These are phyloP conservation scores for Pangasius mekongensis DNA, from an alignment of 2,797 vertebrate genomes.

Conservation along the genomic window DNA sequence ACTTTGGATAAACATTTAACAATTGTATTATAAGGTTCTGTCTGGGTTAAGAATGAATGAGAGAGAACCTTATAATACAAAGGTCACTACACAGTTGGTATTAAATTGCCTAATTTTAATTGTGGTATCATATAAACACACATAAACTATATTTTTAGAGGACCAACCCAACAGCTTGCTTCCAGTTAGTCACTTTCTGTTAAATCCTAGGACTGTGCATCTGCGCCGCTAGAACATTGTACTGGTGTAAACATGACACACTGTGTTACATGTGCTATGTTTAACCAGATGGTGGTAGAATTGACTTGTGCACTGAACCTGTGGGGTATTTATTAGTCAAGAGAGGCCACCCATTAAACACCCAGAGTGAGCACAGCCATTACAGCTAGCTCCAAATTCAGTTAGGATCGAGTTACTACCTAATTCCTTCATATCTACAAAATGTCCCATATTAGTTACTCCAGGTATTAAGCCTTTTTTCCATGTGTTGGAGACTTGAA, in stretches of 20 bases:
- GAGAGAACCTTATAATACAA: not conserved
- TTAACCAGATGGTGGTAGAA: constrained; percentile 54
- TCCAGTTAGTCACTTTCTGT: not conserved
- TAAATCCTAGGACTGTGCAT: not conserved
- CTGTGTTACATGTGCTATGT: constrained; percentile 7
- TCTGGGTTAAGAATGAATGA: not conserved
- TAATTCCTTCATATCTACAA: constrained; percentile 11
- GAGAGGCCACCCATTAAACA: constrained; percentile 17
- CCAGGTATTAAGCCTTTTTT: not conserved
- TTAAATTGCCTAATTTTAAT: not conserved
- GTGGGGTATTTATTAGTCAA: constrained; percentile 18
- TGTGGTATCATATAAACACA: not conserved
- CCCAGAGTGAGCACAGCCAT: constrained; percentile 1
- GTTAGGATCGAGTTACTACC: not conserved
- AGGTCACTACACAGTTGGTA: not conserved
- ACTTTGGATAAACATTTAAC: constrained; percentile 10
- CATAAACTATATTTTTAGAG: not conserved
- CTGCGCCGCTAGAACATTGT: not conserved
- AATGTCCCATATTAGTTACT: not conserved
- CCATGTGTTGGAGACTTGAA: constrained; percentile 2
- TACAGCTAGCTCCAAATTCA: constrained; percentile 10
- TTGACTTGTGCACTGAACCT: constrained; percentile 34
- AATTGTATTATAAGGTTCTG: not conserved
- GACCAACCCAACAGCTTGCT: not conserved
- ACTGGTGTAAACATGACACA: not conserved